These are phyloP conservation scores for Hyperoplus lanceolatus DNA, from an alignment of 2,797 vertebrate species.

Conservation along the genomic window DNA sequence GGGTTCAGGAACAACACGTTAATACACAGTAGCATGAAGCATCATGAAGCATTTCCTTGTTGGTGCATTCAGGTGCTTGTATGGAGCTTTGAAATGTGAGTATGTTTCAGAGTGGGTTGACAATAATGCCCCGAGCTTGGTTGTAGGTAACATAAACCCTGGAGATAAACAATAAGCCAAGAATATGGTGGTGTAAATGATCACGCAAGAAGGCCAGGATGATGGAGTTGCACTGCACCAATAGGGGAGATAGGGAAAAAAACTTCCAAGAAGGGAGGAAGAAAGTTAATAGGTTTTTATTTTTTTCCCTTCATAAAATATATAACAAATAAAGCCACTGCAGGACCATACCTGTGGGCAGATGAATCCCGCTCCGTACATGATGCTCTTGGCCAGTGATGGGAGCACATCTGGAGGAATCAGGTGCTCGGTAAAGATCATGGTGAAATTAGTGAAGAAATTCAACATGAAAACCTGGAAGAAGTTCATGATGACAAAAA, in stretches of 20 bases:
- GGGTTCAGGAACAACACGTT: background rate
- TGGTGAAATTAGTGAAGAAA: slow-evolving; percentile 93
- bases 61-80: background rate
- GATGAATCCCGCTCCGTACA: slow-evolving; percentile 94
- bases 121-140: background rate
- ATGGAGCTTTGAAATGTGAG: slow-evolving; percentile 2
- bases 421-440: slow-evolving; percentile 92
- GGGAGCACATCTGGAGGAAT: slow-evolving; percentile 89
- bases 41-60: slow-evolving; percentile 8
- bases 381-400: slow-evolving; percentile 87
- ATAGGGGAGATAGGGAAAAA: background rate
- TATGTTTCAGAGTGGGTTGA: background rate
- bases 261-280: background rate
- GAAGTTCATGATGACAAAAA: slow-evolving; percentile 94
- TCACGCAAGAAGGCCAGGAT: background rate
- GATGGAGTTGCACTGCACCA: background rate
- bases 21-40: background rate
- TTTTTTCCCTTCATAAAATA: background rate
- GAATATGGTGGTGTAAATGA: background rate
- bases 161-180: background rate
- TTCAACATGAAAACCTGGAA: slow-evolving; percentile 92
- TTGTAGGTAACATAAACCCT: background rate
- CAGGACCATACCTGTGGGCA: slow-evolving; percentile 90
- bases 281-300: background rate
- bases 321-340: background rate